A percentile compares a stretch with the other conserved stretches of the same genome.
phyloP scores from a whole-genome alignment of 2,797 vertebrate genomes.

The Scolopax bukidnonensis region DNA sequence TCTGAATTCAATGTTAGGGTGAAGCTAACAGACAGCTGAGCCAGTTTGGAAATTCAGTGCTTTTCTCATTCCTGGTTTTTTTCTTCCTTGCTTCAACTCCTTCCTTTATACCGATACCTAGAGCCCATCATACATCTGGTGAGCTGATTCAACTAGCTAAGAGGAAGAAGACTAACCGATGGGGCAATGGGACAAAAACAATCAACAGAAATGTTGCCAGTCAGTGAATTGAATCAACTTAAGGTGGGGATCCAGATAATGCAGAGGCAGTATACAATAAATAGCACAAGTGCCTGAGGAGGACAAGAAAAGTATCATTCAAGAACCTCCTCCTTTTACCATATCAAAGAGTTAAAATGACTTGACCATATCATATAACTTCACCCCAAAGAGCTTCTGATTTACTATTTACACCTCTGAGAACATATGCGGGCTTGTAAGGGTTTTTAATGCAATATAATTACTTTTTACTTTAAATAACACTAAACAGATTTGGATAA shows the following conservation, averaged over 20 bases:
- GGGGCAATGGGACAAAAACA: neutral
- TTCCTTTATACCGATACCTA: neutral
- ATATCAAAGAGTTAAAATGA: neutral
- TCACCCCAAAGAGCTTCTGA: neutral
- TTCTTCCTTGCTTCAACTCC: neutral
- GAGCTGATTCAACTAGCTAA: neutral
- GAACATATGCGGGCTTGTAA: neutral
- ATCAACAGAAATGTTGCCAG: neutral
- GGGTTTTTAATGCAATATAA: neutral
- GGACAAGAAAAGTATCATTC: neutral
- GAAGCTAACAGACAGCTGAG: neutral
- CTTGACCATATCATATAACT: neutral
- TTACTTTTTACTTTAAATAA: neutral
- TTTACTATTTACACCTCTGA: neutral
- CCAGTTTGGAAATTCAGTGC: neutral
- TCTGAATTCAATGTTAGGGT: neutral
- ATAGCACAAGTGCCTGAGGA: neutral
- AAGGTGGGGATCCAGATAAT: neutral
- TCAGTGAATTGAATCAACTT: neutral
- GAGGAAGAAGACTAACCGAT: neutral
- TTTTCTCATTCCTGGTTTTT: neutral
- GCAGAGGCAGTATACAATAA: neutral
- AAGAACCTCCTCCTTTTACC: neutral
- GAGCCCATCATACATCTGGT: neutral
- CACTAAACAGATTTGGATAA: neutral